Percentiles rank a stretch among this genome's conserved stretches.
phyloP scores from a whole-genome alignment of 64 coral and sea anemone genomes.

The Anthopleura sola region DNA sequence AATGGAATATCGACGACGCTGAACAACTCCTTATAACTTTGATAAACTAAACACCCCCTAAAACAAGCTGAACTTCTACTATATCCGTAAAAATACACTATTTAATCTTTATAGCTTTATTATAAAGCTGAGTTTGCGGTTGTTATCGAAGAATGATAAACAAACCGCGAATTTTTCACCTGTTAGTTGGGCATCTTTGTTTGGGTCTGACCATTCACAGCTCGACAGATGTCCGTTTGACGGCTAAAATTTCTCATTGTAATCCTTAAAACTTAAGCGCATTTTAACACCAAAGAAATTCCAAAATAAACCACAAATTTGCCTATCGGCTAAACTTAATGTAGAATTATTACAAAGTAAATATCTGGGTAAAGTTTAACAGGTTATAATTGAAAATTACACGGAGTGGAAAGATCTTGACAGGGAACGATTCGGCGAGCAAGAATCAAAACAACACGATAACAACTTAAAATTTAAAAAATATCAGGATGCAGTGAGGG shows the following conservation, averaged over 20 bases:
- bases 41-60: not conserved
- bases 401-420: not conserved
- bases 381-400: not conserved
- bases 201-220: not conserved
- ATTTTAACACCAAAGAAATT: not conserved
- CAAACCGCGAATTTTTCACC: not conserved
- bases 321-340: not conserved
- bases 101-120: not conserved
- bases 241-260: not conserved
- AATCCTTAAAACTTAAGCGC: not conserved
- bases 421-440: not conserved
- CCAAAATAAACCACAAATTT: not conserved
- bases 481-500: not conserved
- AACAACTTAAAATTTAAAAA: not conserved
- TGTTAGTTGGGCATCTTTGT: not conserved
- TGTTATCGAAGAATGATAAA: not conserved
- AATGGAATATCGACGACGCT: too few species aligned
- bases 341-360: not conserved
- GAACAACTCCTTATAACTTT: not conserved
- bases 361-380: not conserved
- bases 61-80: not conserved
- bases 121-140: not conserved
- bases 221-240: slow-evolving; percentile 6
- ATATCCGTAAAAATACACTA: not conserved
- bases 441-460: not conserved